These are phyloP conservation scores for Tethea ocularis DNA, from an alignment of 2,888 invertebrate genomes.

Conservation along the genomic window DNA sequence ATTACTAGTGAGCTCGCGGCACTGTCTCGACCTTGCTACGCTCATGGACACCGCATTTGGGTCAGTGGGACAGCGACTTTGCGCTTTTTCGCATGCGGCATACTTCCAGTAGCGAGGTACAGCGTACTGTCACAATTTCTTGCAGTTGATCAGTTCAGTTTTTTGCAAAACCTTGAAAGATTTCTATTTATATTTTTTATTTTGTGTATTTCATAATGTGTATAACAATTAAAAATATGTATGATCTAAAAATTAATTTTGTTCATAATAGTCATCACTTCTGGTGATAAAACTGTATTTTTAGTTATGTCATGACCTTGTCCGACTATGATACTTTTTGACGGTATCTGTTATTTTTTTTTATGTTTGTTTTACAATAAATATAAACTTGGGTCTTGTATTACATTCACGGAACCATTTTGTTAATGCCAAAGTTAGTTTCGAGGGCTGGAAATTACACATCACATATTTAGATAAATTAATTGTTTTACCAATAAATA, in stretches of 20 bases:
- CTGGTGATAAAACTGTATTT: neutral
- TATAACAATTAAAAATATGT: neutral
- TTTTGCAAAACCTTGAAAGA: neutral
- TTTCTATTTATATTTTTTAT: neutral
- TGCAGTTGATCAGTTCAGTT: neutral
- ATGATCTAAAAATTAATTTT: neutral
- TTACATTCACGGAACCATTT: neutral
- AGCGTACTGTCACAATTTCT: slow-evolving; percentile 1
- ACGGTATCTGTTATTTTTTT: neutral
- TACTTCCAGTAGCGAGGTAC: slow-evolving; percentile 1
- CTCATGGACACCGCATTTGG: slow-evolving; percentile 70
- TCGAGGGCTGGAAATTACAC: neutral
- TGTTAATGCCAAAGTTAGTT: neutral
- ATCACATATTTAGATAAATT: no score
- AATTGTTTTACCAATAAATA: no score
- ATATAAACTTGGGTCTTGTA: neutral
- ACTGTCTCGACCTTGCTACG: slow-evolving; percentile 66
- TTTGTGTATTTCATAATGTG: no score
- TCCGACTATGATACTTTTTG: neutral
- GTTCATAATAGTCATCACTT: neutral
- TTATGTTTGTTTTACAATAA: neutral
- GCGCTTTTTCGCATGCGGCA: slow-evolving; percentile 41
- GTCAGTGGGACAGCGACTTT: slow-evolving; percentile 68
- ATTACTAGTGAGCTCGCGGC: slow-evolving; percentile 39
- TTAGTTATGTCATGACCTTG: no score